phyloP scores from a whole-genome alignment of 2,797 vertebrate genomes.

The Otolemur crassicaudatus region DNA sequence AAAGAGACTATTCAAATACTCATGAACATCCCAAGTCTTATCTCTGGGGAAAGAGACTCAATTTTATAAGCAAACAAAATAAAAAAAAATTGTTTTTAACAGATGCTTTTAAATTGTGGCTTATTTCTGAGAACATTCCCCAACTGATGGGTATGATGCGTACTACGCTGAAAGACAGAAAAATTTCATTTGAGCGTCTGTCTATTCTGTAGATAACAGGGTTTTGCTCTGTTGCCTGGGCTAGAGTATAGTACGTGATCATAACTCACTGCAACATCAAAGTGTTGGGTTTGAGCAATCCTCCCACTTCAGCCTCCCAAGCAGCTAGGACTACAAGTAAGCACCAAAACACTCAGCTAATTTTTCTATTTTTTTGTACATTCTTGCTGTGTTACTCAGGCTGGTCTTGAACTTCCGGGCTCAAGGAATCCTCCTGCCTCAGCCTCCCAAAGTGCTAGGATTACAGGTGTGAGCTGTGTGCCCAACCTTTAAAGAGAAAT shows the following conservation, averaged over 20 bases:
- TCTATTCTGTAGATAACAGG: slow-evolving; percentile 36
- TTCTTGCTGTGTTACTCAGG: not conserved
- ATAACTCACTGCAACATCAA: not conserved
- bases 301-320: not conserved
- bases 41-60: slow-evolving; percentile 89
- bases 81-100: slow-evolving; percentile 12
- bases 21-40: slow-evolving; percentile 96
- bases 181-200: slow-evolving; percentile 30
- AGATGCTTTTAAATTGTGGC: slow-evolving; percentile 42
- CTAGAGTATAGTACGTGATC: not conserved
- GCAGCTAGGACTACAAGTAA: not conserved
- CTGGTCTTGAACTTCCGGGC: not conserved
- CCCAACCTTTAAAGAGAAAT: not conserved
- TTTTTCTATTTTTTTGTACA: not conserved
- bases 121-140: slow-evolving; percentile 22
- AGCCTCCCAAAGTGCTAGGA: not conserved
- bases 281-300: not conserved
- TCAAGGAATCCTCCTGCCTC: not conserved
- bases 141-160: not conserved
- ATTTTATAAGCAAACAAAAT: slow-evolving; percentile 47
- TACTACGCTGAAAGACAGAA: not conserved
- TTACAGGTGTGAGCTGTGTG: not conserved
- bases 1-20: slow-evolving; percentile 92
- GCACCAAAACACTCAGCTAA: not conserved
- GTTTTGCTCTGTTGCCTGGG: not conserved